Conservation (phyloP, 2,797 vertebrate species). For the Halcyon smyrnensis region DNA sequence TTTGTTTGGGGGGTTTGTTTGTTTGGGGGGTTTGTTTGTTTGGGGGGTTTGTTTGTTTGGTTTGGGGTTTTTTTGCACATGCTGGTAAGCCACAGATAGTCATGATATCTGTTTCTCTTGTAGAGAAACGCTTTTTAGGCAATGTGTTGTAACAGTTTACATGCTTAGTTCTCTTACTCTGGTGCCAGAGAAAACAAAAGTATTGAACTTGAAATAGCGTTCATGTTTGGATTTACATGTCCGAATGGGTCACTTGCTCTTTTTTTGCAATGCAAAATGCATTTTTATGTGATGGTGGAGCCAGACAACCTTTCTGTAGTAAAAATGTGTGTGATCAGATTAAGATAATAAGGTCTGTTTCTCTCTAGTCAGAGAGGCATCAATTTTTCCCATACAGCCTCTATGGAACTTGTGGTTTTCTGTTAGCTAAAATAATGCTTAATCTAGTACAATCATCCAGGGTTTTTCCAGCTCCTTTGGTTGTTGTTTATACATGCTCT, state of each 20-base stretch:
- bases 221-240: neutral
- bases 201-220: neutral
- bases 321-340: neutral
- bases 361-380: neutral
- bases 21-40: too few relatives aligned
- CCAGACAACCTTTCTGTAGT: neutral
- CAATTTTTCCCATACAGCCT: neutral
- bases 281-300: rapidly evolving
- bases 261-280: neutral
- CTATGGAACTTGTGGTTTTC: neutral
- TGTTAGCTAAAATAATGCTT: neutral
- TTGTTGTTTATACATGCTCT: neutral
- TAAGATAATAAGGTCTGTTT: neutral
- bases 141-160: neutral
- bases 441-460: neutral
- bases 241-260: neutral
- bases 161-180: neutral
- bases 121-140: neutral
- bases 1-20: too few relatives aligned
- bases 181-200: neutral
- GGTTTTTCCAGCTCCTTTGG: neutral
- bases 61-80: neutral
- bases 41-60: too few relatives aligned
- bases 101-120: neutral
- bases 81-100: neutral